Base-by-base conservation (phyloP, 2,888 invertebrate species). In the Thalpophila matura region DNA sequence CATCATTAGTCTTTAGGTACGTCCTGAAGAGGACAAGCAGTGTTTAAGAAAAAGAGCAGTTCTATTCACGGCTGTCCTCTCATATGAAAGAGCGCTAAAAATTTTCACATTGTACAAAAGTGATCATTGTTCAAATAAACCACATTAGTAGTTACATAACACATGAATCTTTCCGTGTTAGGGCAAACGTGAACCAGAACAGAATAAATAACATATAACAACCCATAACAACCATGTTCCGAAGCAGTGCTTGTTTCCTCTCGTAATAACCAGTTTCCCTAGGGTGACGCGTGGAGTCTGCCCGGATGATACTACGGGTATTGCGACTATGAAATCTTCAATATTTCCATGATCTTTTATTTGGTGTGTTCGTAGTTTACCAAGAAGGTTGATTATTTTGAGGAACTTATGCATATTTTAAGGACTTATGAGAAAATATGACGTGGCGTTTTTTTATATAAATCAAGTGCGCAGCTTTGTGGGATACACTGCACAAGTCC, bases 151-250 rank as follows among this genome's bases (percentile, higher is more conserved):
- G 29, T 51, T n/a, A 47, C 24, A 54, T 37, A 43, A 35, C 24
- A 37, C 20, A n/a, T 26, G 45, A 24, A 42, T 47, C 18, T 43
- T 31, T 33, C 20, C 24, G 37, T 35, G 51, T 43, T 72, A 66
- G 37, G 10, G 33, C 43, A 40, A 56, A 57, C 71, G 33, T 24
- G 18, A 55, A 42, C 45, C 45, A 74, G 37, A 26, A 46, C 29
- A 46, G 51, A 38, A 38, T 55, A 54, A 73, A 70, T 70, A 73
- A 59, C 73, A 70, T 49, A 71, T 51, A 50, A 58, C 40, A 58
- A 33, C 49, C 12, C 45, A 71, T 51, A 50, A 58, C 40, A 58
- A 33, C 49, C 12, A 31, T 37, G 43, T 45, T 45, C 16, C 27
- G 42, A 18, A 18, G 40, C 24, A 26, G 10, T 27, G 31, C 24